Evolutionary conservation across 1,140 invertebrate species (phyloP).

Genomic region (Caenorhabditis inopinata): DNA sequence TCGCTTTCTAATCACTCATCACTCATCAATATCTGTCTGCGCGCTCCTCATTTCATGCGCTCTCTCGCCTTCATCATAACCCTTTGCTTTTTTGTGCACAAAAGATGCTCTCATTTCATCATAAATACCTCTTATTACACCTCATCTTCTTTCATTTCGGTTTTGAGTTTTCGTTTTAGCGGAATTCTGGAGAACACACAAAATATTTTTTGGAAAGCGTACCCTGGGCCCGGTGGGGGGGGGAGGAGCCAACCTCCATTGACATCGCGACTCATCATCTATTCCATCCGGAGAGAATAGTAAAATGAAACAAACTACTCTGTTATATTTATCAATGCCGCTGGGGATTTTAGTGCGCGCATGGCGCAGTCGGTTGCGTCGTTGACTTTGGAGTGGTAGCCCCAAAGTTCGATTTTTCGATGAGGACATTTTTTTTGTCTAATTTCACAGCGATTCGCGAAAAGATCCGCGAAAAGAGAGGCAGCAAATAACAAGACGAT

Average conservation of each 20-base stretch:
- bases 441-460: no score
- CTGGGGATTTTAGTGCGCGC: no score
- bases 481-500: not conserved
- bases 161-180: not conserved
- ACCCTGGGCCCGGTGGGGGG: no score
- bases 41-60: not conserved
- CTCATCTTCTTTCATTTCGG: slow-evolving; percentile 6
- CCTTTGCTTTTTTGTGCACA: not conserved
- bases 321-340: no score
- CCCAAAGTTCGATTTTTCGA: not conserved
- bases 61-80: not conserved
- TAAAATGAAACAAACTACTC: no score
- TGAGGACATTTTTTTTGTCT: no score
- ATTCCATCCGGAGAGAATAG: no score
- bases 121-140: slow-evolving; percentile 32
- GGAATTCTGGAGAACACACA: not conserved
- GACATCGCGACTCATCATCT: no score
- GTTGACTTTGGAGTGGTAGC: no score
- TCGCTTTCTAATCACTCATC: not conserved
- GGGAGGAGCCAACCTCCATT: no score
- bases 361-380: no score
- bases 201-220: no score
- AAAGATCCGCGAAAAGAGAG: not conserved
- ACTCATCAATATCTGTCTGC: slow-evolving; percentile 1
- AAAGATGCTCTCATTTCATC: not conserved